Base-by-base conservation (phyloP, 2,797 vertebrate species). In the Dicrostonyx torquatus region DNA sequence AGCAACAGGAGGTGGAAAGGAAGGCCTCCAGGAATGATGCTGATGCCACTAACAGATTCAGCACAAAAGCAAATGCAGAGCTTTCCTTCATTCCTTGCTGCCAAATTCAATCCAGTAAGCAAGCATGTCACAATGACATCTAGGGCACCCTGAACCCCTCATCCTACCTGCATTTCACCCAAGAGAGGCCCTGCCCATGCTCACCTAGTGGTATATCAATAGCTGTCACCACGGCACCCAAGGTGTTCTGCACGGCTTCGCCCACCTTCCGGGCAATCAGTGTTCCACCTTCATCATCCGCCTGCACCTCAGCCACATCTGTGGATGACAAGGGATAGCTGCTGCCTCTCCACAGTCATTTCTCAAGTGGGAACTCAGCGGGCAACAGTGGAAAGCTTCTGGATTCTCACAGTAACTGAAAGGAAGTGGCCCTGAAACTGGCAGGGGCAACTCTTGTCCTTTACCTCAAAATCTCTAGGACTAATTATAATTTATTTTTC, bases 141-240 rank as follows among this genome's bases (percentile, higher is more conserved):
- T 48, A 15, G 53, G 60, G 55, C 34, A 50, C 45, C 26, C 53
- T 0, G 0, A 17, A 40, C 62, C 48, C 62, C 45, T 50, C 82
- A 40, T 22, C 77, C 87, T 86, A 24, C 45, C 7, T 1, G 0
- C 8, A 2, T 13, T 7, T 22, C 12, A 24, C 58, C 58, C 75
- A 10, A 29, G 40, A 82, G 45, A 62, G 64, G 87, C 84, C 45
- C 9, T 22, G 87, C 73, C 70, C 84, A 90, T 64, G 60, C 99
- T 99, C 97, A 99, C 99, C 99, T 60, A 99, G 98, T 93, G 99
- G 99, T 98, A 99, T 99, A 98, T 99, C 99, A 31, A 99, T 99
- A 94, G 99, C 99, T 87, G 99, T 99, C 76, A 99, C 99, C 75
- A 99, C 99, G 0, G 99, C 99, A 95, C 99, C 99, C 50, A 99